Evolutionary conservation across 2,888 invertebrate species (phyloP).

Genomic region (Matsumyia berberina): DNA sequence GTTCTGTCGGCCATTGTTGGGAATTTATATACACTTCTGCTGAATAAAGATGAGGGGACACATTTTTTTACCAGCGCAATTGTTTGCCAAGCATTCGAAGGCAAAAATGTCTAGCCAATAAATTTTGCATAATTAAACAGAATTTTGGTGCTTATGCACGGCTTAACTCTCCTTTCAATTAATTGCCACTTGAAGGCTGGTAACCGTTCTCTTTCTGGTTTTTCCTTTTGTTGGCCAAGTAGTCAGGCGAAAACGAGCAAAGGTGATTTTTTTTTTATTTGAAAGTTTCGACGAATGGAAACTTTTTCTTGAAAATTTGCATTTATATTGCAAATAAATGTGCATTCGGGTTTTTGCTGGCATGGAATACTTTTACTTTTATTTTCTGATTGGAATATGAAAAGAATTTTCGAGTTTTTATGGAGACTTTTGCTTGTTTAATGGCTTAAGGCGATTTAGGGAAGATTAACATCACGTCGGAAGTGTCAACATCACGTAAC

Average conservation of each 20-base stretch:
- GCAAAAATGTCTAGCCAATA: slow-evolving; percentile 8
- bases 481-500: too few relatives aligned
- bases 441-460: too few relatives aligned
- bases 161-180: slow-evolving; percentile 4
- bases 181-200: slow-evolving; percentile 21
- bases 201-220: slow-evolving; percentile 32
- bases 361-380: slow-evolving; percentile 25
- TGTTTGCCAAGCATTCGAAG: slow-evolving; percentile 24
- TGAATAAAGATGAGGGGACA: slow-evolving; percentile 18
- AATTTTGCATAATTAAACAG: slow-evolving; percentile 48
- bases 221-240: slow-evolving; percentile 8
- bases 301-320: slow-evolving; percentile 11
- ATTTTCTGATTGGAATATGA: not conserved
- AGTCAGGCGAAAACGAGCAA: slow-evolving; percentile 16
- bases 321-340: slow-evolving; percentile 23
- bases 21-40: slow-evolving; percentile 2
- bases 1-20: slow-evolving; percentile 25
- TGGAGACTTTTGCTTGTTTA: too few relatives aligned
- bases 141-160: slow-evolving; percentile 28
- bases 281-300: slow-evolving; percentile 15
- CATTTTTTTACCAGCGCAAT: not conserved
- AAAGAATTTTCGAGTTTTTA: slow-evolving; percentile 2
- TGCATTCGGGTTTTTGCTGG: not conserved
- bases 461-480: too few relatives aligned
- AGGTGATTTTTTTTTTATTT: not conserved